Percentiles rank a stretch among this genome's conserved stretches.
phyloP scores from a whole-genome alignment of 1,140 invertebrate species.

The Bombus cullumanus region DNA sequence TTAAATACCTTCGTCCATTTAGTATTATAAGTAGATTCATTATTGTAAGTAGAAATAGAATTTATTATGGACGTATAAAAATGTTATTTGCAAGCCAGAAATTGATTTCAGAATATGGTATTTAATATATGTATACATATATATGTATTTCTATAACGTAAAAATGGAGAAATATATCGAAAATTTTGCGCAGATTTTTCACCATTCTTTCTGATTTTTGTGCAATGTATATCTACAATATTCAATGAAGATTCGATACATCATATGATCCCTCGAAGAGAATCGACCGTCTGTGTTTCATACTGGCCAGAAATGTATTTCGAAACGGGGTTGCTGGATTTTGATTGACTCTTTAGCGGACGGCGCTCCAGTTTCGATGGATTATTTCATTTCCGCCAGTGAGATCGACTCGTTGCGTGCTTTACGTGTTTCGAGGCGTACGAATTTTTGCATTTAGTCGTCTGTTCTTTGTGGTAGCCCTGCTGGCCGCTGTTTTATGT shows the following conservation, averaged over 20 bases:
- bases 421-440: not conserved
- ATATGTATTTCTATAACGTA: not conserved
- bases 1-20: no score
- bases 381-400: constrained; percentile 24
- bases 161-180: not conserved
- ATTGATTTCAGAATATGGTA: not conserved
- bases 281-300: not conserved
- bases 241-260: not conserved
- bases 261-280: not conserved
- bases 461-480: not conserved
- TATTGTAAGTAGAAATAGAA: not conserved
- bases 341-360: constrained; percentile 22
- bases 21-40: no score
- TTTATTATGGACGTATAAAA: not conserved
- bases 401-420: not conserved
- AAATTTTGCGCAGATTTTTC: not conserved
- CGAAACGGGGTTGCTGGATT: constrained; percentile 15
- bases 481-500: not conserved
- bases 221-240: not conserved
- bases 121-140: not conserved
- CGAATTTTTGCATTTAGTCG: constrained; percentile 14
- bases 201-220: not conserved
- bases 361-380: constrained; percentile 11
- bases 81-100: not conserved
- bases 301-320: constrained; percentile 3